Percentiles rank a stretch among this genome's conserved stretches.
phyloP scores from a whole-genome alignment of 2,797 vertebrate genomes.

The Eleutherodactylus coqui region DNA sequence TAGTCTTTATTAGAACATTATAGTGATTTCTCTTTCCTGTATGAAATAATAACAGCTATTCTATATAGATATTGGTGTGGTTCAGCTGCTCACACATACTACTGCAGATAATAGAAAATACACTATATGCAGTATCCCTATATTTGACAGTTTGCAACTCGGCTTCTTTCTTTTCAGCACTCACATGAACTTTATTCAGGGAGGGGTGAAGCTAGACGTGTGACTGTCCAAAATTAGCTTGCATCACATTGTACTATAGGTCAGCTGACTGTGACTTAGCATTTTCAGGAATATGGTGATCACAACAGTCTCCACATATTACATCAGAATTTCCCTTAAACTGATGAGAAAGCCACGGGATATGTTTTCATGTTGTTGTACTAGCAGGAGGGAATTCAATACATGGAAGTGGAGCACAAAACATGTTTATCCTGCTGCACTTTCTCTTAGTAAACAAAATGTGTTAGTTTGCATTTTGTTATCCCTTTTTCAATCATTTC shows the following conservation, averaged over 20 bases:
- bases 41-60: neutral
- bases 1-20: neutral
- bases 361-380: constrained; percentile 52
- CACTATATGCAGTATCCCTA: neutral
- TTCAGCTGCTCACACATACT: neutral
- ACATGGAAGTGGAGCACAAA: constrained; percentile 42
- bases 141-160: neutral
- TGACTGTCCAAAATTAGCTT: constrained; percentile 61
- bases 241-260: neutral
- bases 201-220: constrained; percentile 44
- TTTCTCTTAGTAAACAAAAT: constrained; percentile 39
- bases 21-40: neutral
- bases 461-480: neutral
- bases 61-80: neutral
- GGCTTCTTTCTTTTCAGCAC: neutral
- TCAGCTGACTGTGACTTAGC: constrained; percentile 46
- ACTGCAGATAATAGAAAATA: neutral
- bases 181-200: neutral
- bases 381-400: constrained; percentile 33
- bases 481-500: neutral
- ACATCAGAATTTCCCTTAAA: constrained; percentile 56
- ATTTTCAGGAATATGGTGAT: constrained; percentile 26
- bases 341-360: constrained; percentile 15
- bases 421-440: constrained; percentile 52
- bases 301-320: constrained; percentile 38